Base-by-base conservation (phyloP, 2,888 invertebrate genomes). In the Achlya flavicornis region DNA sequence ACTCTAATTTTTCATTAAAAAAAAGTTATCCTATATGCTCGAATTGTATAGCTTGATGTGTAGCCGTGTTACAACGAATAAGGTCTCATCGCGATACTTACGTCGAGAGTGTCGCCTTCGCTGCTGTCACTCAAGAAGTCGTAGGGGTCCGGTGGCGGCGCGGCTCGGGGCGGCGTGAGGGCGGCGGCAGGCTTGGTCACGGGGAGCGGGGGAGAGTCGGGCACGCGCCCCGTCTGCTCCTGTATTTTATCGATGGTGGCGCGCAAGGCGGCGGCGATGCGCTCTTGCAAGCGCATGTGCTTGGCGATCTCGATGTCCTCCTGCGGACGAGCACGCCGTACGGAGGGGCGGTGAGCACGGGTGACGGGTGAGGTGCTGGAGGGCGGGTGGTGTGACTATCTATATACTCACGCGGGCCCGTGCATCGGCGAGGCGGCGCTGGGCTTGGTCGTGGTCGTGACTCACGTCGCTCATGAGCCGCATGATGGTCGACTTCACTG, bases 191-290 rank as follows among this genome's bases (percentile, higher is more conserved):
- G 33, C 48, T 38, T 32, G 62, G 48, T 74, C 68, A 67, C 70
- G 73, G 73, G 60, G 16, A 62, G 61, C 70, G 74, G 73, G 60
- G 26, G 63, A 63, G 35, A 1, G 4, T 67, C 63, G 72, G 26
- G 26, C 26, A 2, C 26, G 38, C 79, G 66, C 73, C 61, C 85
- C 3, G 84, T 81, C 66, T 90, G 73, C 78, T 90, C 89, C 76
- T 88, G 87, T 33, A 90, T 83, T 70, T 89, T 90, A 74, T 87
- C 88, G 58, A 91, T 88, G 14, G 80, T 88, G 69, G 72, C 77
- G 77, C 85, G 86, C 88, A 88, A 86, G 53, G 73, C 75, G 63
- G 73, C 75, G 63, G 1, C 2, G 1, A 89, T 84, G 66, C 80
- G 83, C 41, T 84, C 79, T 62, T 85, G 84, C 19, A 91, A 80